These are phyloP conservation scores for Orchestes rusci DNA, from an alignment of 2,888 invertebrate genomes.

Conservation along the genomic window DNA sequence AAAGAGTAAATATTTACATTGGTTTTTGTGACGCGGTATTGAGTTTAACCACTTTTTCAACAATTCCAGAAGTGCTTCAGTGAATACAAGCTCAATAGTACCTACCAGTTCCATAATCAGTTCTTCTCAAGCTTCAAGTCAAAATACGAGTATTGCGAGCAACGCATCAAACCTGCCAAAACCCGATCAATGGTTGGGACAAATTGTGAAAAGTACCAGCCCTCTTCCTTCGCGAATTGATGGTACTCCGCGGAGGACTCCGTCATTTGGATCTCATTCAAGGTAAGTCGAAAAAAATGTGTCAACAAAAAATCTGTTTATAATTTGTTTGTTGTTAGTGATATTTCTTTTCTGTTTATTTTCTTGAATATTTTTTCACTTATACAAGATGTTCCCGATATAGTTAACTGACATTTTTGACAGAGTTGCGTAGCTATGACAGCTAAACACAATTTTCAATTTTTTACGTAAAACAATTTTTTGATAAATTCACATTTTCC, in stretches of 20 bases:
- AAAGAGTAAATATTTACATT: no score
- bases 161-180: slow-evolving; percentile 51
- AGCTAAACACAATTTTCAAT: no score
- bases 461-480: no score
- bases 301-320: background rate
- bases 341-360: background rate
- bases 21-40: no score
- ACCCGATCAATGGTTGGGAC: slow-evolving; percentile 78
- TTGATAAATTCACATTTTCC: no score
- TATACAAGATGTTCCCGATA: no score
- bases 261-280: slow-evolving; percentile 44
- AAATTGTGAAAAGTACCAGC: slow-evolving; percentile 56
- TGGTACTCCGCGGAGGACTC: slow-evolving; percentile 48
- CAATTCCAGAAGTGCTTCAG: slow-evolving; percentile 14
- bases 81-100: slow-evolving; percentile 18
- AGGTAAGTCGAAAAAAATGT: slow-evolving; percentile 8
- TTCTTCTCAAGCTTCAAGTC: slow-evolving; percentile 5
- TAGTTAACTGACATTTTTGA: no score
- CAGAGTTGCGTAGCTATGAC: no score
- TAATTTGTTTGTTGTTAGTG: background rate
- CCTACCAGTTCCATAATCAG: slow-evolving; percentile 17
- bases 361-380: background rate
- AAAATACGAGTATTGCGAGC: slow-evolving; percentile 17
- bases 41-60: no score
- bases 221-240: slow-evolving; percentile 33